These are phyloP conservation scores for Todus mexicanus DNA, from an alignment of 2,797 vertebrate genomes.

Conservation along the genomic window DNA sequence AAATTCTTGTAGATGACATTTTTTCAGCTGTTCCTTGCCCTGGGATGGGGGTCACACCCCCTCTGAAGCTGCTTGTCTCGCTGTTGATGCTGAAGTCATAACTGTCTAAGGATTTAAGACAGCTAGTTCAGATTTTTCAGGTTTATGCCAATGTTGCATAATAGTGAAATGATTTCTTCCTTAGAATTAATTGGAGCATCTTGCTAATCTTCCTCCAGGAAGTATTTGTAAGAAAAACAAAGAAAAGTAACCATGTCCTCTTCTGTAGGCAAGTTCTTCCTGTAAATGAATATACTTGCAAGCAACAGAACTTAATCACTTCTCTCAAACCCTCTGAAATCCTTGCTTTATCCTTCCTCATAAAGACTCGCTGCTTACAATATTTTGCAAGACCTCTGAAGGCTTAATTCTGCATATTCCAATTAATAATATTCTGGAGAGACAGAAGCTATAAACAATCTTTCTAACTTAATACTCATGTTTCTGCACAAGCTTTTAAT, in stretches of 20 bases:
- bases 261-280: background rate
- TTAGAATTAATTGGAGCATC: background rate
- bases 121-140: background rate
- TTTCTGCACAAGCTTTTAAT: conserved; percentile 67
- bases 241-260: background rate
- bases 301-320: conserved; percentile 2
- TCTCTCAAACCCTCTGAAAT: background rate
- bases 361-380: background rate
- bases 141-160: too few species aligned
- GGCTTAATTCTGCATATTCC: conserved; percentile 28
- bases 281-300: background rate
- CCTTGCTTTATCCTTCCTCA: background rate
- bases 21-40: background rate
- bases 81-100: background rate
- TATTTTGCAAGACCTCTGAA: conserved; percentile 4
- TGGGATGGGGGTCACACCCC: background rate
- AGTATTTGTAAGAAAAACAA: background rate
- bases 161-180: background rate
- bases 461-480: conserved; percentile 58
- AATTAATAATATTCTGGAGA: conserved; percentile 48
- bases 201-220: background rate
- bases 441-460: conserved; percentile 14
- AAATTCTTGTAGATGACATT: background rate
- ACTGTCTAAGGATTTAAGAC: background rate
- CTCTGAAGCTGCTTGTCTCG: background rate